Percentiles rank a stretch among this genome's conserved stretches.
Conservation (phyloP, 2,888 invertebrate species). For the Ischnura elegans region DNA sequence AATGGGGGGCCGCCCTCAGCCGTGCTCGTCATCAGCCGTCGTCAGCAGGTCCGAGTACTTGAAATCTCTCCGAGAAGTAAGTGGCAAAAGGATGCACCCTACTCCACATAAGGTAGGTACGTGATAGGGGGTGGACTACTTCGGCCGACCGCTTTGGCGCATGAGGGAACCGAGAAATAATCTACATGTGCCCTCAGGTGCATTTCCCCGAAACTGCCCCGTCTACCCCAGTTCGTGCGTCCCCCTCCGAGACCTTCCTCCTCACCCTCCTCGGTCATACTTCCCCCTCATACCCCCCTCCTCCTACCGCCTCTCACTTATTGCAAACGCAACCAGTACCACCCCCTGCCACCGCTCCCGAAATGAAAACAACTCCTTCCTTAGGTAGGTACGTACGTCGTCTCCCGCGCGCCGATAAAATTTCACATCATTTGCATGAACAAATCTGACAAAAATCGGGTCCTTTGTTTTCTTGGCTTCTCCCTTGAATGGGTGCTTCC, state of each 20-base stretch:
- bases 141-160: background rate
- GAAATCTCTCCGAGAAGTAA: no score
- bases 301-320: no score
- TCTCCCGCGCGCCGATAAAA: background rate
- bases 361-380: background rate
- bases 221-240: background rate
- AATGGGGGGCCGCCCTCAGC: no score
- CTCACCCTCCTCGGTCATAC: no score
- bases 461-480: background rate
- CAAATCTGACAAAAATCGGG: background rate
- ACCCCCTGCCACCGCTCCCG: background rate
- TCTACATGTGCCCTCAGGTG: slow-evolving; percentile 50
- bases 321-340: background rate
- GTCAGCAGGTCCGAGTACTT: no score
- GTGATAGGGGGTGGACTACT: no score
- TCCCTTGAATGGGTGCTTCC: background rate
- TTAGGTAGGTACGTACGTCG: background rate
- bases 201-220: slow-evolving; percentile 12
- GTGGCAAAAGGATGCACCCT: no score
- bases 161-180: background rate
- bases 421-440: background rate
- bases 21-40: no score
- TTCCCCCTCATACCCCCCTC: no score
- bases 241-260: background rate
- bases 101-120: no score